These are phyloP conservation scores for Platysternon megacephalum DNA, from an alignment of 2,113 vertebrate species.

Conservation along the genomic window DNA sequence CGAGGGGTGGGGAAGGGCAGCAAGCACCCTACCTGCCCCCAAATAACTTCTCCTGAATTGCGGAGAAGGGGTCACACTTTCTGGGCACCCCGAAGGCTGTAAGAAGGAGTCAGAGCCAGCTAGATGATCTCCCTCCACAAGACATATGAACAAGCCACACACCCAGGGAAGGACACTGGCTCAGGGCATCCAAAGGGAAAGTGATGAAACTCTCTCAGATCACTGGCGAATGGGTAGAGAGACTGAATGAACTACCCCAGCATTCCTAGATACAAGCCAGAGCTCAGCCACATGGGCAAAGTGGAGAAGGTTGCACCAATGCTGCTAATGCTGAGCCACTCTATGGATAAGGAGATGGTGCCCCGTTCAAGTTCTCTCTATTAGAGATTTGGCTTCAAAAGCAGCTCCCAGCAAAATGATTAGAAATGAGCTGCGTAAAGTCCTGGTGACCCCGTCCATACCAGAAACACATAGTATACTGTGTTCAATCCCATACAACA, in stretches of 20 bases:
- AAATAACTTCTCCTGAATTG: neutral
- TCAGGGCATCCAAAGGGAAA: neutral
- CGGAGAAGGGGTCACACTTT: neutral
- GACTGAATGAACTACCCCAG: neutral
- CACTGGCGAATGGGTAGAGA: neutral
- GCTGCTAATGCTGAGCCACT: neutral
- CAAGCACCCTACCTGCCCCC: neutral
- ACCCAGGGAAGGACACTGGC: neutral
- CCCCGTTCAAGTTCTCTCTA: neutral
- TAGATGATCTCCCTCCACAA: neutral
- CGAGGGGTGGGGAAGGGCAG: neutral
- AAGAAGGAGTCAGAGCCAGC: neutral
- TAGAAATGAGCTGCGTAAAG: neutral
- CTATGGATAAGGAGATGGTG: neutral
- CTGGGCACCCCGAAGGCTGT: neutral
- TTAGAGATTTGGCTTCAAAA: neutral
- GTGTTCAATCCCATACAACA: fast-evolving
- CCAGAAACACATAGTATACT: neutral
- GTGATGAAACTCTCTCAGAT: neutral
- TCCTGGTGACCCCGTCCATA: neutral
- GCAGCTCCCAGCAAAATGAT: neutral
- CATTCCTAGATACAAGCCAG: neutral
- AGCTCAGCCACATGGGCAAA: neutral
- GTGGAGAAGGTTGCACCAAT: neutral
- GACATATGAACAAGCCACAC: neutral